phyloP scores from a whole-genome alignment of 2,888 invertebrate genomes.

The Lathronympha strigana region DNA sequence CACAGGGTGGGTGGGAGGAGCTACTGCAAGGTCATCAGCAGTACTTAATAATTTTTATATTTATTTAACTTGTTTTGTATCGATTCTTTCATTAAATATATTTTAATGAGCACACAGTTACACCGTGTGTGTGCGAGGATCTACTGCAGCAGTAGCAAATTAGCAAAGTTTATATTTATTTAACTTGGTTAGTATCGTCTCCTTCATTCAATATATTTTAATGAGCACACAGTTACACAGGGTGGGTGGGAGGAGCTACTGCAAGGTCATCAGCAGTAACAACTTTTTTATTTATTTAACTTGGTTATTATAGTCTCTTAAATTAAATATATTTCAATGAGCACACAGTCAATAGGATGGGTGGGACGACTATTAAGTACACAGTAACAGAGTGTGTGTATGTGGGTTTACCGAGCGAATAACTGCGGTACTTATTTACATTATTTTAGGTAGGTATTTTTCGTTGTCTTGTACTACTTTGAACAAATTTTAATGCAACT shows the following conservation, averaged over 20 bases:
- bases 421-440: background rate
- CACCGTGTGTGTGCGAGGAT: background rate
- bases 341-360: background rate
- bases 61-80: background rate
- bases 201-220: background rate
- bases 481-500: slow-evolving; percentile 3
- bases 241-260: no score
- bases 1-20: background rate
- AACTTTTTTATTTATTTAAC: no score
- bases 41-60: background rate
- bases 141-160: no score
- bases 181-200: no score
- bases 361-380: no score
- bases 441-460: background rate
- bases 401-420: background rate
- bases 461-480: background rate
- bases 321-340: background rate
- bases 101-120: background rate
- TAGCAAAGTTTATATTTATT: no score
- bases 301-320: no score
- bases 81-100: background rate
- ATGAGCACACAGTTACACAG: background rate
- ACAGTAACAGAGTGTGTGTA: no score
- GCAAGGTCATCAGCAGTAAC: no score
- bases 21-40: no score